These are phyloP conservation scores for Malurus alboscapulatus DNA, from an alignment of 2,113 vertebrate species.

Conservation along the genomic window DNA sequence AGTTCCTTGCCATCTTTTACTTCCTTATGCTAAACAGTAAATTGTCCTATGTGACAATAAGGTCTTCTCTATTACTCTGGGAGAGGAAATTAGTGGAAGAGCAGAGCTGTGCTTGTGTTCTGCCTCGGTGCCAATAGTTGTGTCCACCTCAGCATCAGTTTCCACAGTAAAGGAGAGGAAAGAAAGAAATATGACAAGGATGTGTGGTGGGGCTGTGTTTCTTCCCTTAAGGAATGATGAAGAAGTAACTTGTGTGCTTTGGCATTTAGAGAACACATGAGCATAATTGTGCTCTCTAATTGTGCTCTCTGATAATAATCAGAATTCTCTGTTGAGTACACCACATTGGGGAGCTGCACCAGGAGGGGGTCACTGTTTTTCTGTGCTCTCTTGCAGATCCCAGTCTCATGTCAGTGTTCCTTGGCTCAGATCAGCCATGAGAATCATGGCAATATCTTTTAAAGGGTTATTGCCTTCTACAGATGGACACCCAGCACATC, in stretches of 20 bases:
- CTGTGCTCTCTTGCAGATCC: neutral
- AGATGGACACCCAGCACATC: neutral
- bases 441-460: neutral
- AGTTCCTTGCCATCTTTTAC: neutral
- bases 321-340: neutral
- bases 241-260: neutral
- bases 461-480: neutral
- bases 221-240: neutral
- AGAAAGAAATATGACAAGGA: neutral
- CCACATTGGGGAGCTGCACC: accelerated
- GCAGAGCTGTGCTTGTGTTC: neutral
- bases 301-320: neutral
- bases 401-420: neutral
- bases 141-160: neutral
- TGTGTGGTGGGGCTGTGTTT: neutral
- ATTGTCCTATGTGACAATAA: neutral
- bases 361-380: neutral
- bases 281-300: neutral
- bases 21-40: neutral
- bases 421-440: neutral
- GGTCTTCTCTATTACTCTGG: neutral
- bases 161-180: neutral
- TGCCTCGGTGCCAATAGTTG: neutral
- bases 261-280: neutral
- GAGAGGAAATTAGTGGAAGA: neutral